These are phyloP conservation scores for Aphrophora alni DNA, from an alignment of 2,888 invertebrate genomes.

Conservation along the genomic window DNA sequence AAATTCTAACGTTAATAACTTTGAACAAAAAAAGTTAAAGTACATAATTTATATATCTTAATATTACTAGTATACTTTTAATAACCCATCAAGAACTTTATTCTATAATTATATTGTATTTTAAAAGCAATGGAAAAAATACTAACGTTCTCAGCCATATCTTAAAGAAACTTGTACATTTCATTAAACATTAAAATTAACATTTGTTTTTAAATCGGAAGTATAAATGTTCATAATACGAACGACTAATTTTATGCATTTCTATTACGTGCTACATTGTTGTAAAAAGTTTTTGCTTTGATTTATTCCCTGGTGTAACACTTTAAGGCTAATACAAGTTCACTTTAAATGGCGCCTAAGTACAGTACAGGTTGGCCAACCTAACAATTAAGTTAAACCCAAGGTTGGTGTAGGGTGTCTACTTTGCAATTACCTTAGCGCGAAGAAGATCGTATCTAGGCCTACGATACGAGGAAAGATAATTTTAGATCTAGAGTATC, in stretches of 20 bases:
- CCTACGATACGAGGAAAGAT: not conserved
- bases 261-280: not conserved
- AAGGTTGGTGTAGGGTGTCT: conserved; percentile 2
- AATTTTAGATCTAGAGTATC: not conserved
- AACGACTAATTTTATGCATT: not conserved
- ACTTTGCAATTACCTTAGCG: not conserved
- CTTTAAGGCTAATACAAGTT: not conserved
- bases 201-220: too few relatives aligned
- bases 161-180: too few relatives aligned
- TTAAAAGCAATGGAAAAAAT: too few relatives aligned
- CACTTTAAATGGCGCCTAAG: not conserved
- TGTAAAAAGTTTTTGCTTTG: not conserved
- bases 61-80: too few relatives aligned
- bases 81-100: too few relatives aligned
- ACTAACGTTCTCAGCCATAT: too few relatives aligned
- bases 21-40: too few relatives aligned
- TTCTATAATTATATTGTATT: too few relatives aligned
- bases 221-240: not conserved
- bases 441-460: not conserved
- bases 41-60: too few relatives aligned
- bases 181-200: too few relatives aligned
- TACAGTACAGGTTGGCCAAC: not conserved
- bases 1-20: too few relatives aligned
- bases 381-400: conserved; percentile 2
- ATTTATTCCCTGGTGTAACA: not conserved